Evolutionary conservation across 2,888 invertebrate genomes (phyloP).

Genomic region (Stegana nigrithorax): DNA sequence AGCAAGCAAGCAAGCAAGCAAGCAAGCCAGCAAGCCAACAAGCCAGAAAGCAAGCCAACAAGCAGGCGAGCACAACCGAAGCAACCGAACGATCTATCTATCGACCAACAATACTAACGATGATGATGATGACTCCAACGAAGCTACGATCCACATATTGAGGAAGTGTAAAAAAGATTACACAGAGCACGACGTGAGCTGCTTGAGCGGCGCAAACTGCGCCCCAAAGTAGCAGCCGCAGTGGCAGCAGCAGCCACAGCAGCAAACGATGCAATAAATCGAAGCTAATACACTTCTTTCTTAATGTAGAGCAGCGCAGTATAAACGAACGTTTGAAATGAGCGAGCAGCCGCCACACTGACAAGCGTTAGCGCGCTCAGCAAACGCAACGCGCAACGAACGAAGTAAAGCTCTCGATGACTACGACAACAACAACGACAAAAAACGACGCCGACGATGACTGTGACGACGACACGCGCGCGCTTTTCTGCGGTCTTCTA

Average conservation of each 20-base stretch:
- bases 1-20: no score
- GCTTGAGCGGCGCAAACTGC: background rate
- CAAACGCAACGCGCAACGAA: background rate
- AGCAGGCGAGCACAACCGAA: background rate
- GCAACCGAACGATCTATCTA: background rate
- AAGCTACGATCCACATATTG: conserved; percentile 18
- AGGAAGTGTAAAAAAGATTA: conserved; percentile 24
- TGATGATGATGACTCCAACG: background rate
- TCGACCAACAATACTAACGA: background rate
- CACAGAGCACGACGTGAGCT: background rate
- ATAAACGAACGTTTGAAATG: background rate
- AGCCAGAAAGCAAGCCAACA: background rate
- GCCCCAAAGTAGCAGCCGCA: conserved; percentile 6
- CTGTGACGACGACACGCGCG: background rate
- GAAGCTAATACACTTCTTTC: conserved; percentile 60
- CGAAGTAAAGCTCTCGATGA: no score
- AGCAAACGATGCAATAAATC: conserved; percentile 57
- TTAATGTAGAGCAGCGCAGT: conserved; percentile 50
- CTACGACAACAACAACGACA: background rate
- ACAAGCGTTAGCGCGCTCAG: background rate
- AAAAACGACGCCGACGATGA: background rate
- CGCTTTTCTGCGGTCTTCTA: no score
- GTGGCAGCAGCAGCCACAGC: conserved; percentile 34
- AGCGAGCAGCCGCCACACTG: background rate
- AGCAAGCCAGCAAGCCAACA: no score